Conservation (phyloP, 2,113 vertebrate genomes). For the Donacobius atricapilla region DNA sequence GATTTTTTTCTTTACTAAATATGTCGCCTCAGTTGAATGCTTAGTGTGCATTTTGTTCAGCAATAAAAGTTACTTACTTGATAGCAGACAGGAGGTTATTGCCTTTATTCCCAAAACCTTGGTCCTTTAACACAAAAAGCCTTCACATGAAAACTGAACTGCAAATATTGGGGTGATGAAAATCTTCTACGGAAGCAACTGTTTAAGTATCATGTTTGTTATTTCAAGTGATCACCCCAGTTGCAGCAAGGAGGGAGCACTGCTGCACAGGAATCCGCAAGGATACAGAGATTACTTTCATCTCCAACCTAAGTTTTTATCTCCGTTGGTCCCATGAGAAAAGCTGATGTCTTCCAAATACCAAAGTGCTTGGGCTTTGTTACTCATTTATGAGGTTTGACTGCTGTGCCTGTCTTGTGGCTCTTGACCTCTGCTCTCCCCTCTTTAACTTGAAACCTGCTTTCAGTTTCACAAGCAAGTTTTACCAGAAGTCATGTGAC, state of each 20-base stretch:
- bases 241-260: rapidly evolving
- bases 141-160: background rate
- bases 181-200: background rate
- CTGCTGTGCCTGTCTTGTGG: background rate
- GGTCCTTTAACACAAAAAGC: background rate
- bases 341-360: background rate
- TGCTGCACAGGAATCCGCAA: background rate
- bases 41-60: background rate
- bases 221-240: background rate
- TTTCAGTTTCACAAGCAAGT: background rate
- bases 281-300: background rate
- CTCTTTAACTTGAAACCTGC: background rate
- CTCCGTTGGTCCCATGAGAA: background rate
- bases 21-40: background rate
- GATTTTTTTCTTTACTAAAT: background rate
- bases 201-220: background rate
- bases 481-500: background rate
- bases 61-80: background rate
- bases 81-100: background rate
- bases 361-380: background rate
- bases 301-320: background rate
- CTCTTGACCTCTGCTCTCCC: background rate
- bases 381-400: background rate
- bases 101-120: background rate
- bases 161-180: background rate